Base-by-base conservation (phyloP, 2,888 invertebrate species). In the Polymixis flavicincta region DNA sequence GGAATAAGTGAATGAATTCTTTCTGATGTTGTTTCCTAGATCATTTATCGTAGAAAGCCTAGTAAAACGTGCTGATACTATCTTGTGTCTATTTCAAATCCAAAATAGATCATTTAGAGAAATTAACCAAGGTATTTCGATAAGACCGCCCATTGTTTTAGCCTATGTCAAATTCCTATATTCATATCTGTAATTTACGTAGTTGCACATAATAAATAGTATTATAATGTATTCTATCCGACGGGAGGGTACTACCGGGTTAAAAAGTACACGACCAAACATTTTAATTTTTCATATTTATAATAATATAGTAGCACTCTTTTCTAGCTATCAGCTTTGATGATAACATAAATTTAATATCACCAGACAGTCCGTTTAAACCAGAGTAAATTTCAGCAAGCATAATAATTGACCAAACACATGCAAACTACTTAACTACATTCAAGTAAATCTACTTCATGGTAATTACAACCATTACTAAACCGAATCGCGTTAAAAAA, bases 401-500 rank as follows among this genome's bases (percentile, higher is more conserved):
- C 6, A 66, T 5, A n/a, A 55, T 14, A n/a, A 75, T n/a, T 19
- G 28, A 57, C 19, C 17, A 42, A 57, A 25, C 45, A 22, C 48
- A 60, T 55, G n/a, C 28, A 55, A 76, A 42, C 61, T 1, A 42
- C 19, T 42, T 9, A 1, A 42, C 22, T 17, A 22, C 17, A 37
- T 32, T 19, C 7, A 59, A 54, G 8, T 28, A 63, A 55, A 80
- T 63, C 63, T 52, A 42, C 25, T 57, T 11, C 63, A 45, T 14
- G 42, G 6, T 80, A 77, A 74, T 77, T 52, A 77, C 45, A 74
- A 52, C 50, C 42, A 67, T 76, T 59, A 71, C 45, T 72, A 67
- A 50, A 59, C 50, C 42, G 50, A 52, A 65, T 79, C 45, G 55
- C 74, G 50, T 73, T 83, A 54, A 68, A 79, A 83, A 80, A 80